Evolutionary conservation across 2,888 invertebrate genomes (phyloP), one percentile per base, ranked within the genome.

Genomic region (Globia sparganii): DNA sequence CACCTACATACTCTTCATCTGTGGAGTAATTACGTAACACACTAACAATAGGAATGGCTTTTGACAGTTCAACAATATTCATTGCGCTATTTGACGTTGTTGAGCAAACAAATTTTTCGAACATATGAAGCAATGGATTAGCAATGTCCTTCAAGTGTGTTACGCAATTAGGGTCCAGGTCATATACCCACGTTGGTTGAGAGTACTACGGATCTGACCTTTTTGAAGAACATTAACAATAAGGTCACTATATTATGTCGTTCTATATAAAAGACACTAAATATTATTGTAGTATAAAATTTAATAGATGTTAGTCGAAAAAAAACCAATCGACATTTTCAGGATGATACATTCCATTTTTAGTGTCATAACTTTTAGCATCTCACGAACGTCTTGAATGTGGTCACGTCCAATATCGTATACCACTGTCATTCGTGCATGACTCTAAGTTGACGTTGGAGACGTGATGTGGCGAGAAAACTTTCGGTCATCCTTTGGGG

Each of bases 391-490:
- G 31, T 71, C 34, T 67, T 15, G 34, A 64, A 83, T 83, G 69
- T 70, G 61, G 69, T 84, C 81, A 81, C 79, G 81, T 83, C 21
- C 43, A 8, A n/a, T 56, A 79, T 84, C 69, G 40, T 68, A 70
- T 59, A 58, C 18, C 34, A 37, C 25, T 65, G 34, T 25, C 53
- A 53, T 49, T 61, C 84, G 61, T 62, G 79, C 68, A 69, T 66
- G 72, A 49, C 61, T 34, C 11, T 65, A 61, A 66, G 65, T 73
- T 84, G 72, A 66, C 72, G 69, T 34, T 65, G n/a, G 28, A 40
- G 31, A 83, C 84, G 69, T 73, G 72, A 65, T 15, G 53, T 69
- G 37, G 25, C 15, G 37, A 37, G 18, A 18, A 53, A 64, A 58
- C 40, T 37, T 69, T 67, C 43, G 40, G 18, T 37, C 18, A 28